Conservation (phyloP, 2,888 invertebrate species). For the Girardia tigrina region DNA sequence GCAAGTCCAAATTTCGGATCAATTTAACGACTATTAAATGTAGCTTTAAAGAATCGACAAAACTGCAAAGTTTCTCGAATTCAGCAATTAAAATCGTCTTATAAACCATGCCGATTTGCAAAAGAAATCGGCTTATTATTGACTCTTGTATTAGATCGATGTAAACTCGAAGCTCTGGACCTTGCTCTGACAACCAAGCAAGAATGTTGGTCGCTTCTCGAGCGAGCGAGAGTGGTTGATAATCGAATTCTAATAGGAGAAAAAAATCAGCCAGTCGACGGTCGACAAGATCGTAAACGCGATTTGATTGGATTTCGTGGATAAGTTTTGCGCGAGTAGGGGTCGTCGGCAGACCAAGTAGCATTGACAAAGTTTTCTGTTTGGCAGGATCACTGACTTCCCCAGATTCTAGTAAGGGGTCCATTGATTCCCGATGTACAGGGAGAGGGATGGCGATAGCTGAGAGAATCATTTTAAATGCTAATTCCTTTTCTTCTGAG, state of each 20-base stretch:
- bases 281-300: slow-evolving; percentile 71
- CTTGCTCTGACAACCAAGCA: too few species aligned
- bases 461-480: slow-evolving; percentile 62
- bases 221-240: slow-evolving; percentile 77
- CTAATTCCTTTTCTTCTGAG: slow-evolving; percentile 76
- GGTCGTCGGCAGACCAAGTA: slow-evolving; percentile 62
- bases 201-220: too few species aligned
- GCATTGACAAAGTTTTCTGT: slow-evolving; percentile 73
- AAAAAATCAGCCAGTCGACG: slow-evolving; percentile 75
- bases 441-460: slow-evolving; percentile 85
- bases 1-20: slow-evolving; percentile 85
- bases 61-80: slow-evolving; percentile 69
- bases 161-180: too few species aligned
- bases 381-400: slow-evolving; percentile 91
- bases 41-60: slow-evolving; percentile 71
- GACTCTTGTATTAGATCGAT: slow-evolving; percentile 75
- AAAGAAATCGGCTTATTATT: slow-evolving; percentile 72
- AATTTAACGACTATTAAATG: slow-evolving; percentile 85
- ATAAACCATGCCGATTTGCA: slow-evolving; percentile 62
- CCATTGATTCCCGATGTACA: slow-evolving; percentile 84
- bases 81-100: slow-evolving; percentile 77
- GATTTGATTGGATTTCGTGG: slow-evolving; percentile 69
- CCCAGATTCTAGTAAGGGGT: slow-evolving; percentile 81
- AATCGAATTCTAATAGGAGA: slow-evolving; percentile 84
- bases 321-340: slow-evolving; percentile 73